Conservation (phyloP, 2,888 invertebrate species). For the Acrocyrtus sp. region DNA sequence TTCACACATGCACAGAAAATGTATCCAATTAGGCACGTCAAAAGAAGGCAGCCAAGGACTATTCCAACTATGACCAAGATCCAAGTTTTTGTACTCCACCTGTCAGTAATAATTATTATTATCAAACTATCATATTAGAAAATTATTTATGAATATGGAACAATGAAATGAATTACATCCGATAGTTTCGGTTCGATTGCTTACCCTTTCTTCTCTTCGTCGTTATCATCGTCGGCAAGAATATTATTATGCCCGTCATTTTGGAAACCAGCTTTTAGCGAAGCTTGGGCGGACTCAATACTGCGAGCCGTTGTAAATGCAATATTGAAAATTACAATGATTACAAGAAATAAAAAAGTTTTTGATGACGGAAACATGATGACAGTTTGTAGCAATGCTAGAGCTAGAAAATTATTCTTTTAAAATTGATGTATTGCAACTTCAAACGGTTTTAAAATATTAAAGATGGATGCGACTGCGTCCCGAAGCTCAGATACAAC, state of each 20-base stretch:
- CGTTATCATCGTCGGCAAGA: too few relatives aligned
- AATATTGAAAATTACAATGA: constrained; percentile 6
- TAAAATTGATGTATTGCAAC: too few relatives aligned
- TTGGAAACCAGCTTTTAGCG: background rate
- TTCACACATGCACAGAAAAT: constrained; percentile 55
- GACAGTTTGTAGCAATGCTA: too few relatives aligned
- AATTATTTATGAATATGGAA: too few relatives aligned
- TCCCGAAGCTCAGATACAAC: too few relatives aligned
- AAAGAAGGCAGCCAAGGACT: constrained; percentile 16
- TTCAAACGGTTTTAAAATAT: too few relatives aligned
- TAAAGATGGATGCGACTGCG: too few relatives aligned
- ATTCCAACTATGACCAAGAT: constrained; percentile 36
- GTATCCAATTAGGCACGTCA: constrained; percentile 56
- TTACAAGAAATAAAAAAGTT: constrained; percentile 14
- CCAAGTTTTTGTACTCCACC: constrained; percentile 32
- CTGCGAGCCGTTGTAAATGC: constrained; percentile 6
- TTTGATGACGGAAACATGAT: constrained; percentile 8
- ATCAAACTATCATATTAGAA: background rate
- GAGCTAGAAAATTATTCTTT: too few relatives aligned
- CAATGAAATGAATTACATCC: too few relatives aligned
- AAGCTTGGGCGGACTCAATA: background rate
- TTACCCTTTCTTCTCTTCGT: constrained; percentile 8
- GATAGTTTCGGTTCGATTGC: too few relatives aligned
- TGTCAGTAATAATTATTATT: constrained; percentile 8
- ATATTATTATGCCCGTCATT: background rate